phyloP scores from a whole-genome alignment of 2,113 vertebrate species.

The Lycocorax pyrrhopterus region DNA sequence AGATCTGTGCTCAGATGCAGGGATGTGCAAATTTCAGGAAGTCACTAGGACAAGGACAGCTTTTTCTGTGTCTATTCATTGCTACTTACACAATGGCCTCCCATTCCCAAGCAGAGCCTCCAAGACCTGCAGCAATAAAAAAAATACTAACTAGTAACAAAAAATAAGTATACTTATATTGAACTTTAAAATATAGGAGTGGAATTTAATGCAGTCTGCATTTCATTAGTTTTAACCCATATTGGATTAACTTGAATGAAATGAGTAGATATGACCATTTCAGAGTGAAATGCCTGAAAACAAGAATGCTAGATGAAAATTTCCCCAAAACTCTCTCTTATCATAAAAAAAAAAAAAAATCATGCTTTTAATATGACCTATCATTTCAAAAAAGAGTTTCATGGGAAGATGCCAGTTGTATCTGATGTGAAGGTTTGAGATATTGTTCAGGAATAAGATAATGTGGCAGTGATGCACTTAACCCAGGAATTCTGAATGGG shows the following conservation, averaged over 20 bases:
- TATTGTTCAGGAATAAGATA: neutral
- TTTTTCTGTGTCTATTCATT: neutral
- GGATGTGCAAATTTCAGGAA: neutral
- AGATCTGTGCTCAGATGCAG: neutral
- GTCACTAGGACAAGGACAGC: neutral
- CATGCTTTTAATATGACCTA: neutral
- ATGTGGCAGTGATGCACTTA: neutral
- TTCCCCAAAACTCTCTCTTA: neutral
- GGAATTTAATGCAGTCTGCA: neutral
- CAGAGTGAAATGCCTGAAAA: neutral
- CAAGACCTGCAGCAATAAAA: neutral
- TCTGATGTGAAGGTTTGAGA: neutral
- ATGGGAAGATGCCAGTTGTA: neutral
- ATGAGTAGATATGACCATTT: neutral
- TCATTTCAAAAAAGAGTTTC: neutral
- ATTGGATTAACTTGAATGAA: neutral
- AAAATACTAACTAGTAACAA: neutral
- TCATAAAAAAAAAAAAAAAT: neutral
- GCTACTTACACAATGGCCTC: neutral
- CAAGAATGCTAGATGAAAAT: neutral
- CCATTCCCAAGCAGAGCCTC: neutral
- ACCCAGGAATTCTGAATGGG: neutral
- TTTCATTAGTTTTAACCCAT: constrained; percentile 9
- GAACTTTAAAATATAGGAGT: neutral
- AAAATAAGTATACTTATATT: neutral